phyloP scores from a whole-genome alignment of 2,113 vertebrate species.

The Oryctolagus cuniculus region DNA sequence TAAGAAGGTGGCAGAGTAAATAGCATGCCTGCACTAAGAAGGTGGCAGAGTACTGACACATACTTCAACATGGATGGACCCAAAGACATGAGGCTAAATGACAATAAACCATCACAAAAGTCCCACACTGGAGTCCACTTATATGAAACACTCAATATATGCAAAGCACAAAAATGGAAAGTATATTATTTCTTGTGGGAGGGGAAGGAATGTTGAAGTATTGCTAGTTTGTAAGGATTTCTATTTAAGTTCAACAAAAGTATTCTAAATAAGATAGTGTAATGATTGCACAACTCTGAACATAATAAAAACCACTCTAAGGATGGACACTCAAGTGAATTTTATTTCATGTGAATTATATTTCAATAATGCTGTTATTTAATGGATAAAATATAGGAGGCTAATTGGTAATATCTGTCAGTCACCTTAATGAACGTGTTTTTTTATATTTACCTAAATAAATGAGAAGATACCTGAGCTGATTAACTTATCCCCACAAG shows the following conservation, averaged over 20 bases:
- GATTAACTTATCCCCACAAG: not conserved
- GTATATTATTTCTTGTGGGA: not conserved
- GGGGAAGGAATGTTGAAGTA: not conserved
- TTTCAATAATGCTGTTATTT: not conserved
- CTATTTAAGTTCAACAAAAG: not conserved
- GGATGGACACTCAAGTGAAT: not conserved
- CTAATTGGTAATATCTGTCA: not conserved
- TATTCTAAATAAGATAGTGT: too few species aligned
- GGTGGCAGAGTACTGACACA: not conserved
- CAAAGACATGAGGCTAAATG: not conserved
- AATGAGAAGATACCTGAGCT: not conserved
- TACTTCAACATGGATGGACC: not conserved
- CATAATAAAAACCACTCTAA: not conserved
- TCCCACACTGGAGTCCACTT: not conserved
- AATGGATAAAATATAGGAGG: not conserved
- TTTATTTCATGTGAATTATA: not conserved
- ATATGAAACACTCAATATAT: not conserved
- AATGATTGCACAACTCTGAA: not conserved
- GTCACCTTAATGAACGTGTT: not conserved
- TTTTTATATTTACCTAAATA: not conserved
- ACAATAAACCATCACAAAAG: not conserved
- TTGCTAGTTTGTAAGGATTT: not conserved
- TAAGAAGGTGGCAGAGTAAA: not conserved
- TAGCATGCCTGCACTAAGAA: not conserved
- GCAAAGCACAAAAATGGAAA: not conserved